A percentile compares a stretch with the other conserved stretches of the same genome.
Conservation (phyloP, 53 echinoderm and acorn worm genomes). For the Antedon mediterranea region DNA sequence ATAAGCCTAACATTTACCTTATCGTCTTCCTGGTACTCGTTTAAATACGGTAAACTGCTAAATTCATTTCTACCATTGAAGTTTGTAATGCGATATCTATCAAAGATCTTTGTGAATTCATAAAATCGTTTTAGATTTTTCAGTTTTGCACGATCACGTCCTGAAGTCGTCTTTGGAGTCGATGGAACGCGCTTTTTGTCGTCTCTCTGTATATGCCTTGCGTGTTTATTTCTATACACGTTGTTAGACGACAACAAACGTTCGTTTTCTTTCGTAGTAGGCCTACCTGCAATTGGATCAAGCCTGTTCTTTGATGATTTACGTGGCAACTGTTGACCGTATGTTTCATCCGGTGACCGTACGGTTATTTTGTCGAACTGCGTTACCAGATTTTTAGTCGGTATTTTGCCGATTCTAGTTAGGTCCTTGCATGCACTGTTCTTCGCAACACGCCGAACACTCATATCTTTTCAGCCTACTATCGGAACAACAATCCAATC, state of each 20-base stretch:
- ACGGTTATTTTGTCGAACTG: background rate
- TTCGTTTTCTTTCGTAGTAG: background rate
- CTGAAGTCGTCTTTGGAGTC: background rate
- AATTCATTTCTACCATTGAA: no score
- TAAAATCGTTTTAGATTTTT: no score
- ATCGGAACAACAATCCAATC: background rate
- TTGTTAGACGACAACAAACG: background rate
- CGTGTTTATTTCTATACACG: background rate
- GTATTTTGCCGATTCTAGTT: background rate
- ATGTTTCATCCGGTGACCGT: background rate
- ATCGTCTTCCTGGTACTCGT: background rate
- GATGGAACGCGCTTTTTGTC: background rate
- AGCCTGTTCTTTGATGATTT: background rate
- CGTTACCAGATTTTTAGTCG: background rate
- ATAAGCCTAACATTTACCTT: background rate
- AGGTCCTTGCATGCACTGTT: background rate
- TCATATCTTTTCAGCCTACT: background rate
- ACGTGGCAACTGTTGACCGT: background rate
- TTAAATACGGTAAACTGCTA: background rate
- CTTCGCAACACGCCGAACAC: background rate
- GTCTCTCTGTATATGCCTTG: background rate
- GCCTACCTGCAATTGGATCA: background rate
- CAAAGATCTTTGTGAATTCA: no score
- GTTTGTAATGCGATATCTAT: no score
- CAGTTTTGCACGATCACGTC: background rate